These are phyloP conservation scores for Drosophila biarmipes DNA, from an alignment of 1,140 invertebrate species.

Conservation along the genomic window DNA sequence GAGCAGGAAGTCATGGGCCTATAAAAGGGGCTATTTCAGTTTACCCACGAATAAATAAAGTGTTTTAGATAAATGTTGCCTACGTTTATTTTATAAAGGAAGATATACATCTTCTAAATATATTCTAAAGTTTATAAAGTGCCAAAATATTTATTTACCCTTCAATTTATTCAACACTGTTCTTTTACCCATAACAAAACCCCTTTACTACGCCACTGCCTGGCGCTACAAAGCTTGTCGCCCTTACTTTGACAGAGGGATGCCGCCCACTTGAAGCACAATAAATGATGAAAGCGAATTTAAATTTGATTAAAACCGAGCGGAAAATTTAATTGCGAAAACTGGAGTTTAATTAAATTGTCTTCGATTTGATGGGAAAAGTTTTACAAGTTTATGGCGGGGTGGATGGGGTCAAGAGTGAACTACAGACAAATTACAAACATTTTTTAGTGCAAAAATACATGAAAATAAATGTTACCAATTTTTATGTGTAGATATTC, in stretches of 20 bases:
- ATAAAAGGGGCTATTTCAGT: neutral
- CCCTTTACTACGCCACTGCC: conserved; percentile 21
- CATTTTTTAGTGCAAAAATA: too few species aligned
- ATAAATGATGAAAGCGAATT: conserved; percentile 51
- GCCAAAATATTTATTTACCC: neutral
- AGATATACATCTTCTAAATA: too few species aligned
- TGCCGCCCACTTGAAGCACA: conserved; percentile 56
- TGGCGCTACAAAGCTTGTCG: conserved; percentile 24
- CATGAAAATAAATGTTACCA: too few species aligned
- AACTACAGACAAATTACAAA: neutral
- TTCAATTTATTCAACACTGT: too few species aligned
- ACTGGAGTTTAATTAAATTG: conserved; percentile 50
- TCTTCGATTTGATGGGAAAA: conserved; percentile 44
- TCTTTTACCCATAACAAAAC: too few species aligned
- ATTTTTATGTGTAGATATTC: too few species aligned
- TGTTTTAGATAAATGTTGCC: too few species aligned
- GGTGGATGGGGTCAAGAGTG: neutral
- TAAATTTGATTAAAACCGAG: conserved; percentile 70
- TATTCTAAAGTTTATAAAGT: too few species aligned
- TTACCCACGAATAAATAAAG: neutral
- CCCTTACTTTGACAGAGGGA: conserved; percentile 19
- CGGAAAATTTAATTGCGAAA: conserved; percentile 68
- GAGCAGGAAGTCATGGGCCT: conserved; percentile 1
- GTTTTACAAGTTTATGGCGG: neutral
- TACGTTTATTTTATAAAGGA: too few species aligned